These are phyloP conservation scores for Ceratoteleas bidentatus DNA, from an alignment of 1,140 invertebrate species.

Conservation along the genomic window DNA sequence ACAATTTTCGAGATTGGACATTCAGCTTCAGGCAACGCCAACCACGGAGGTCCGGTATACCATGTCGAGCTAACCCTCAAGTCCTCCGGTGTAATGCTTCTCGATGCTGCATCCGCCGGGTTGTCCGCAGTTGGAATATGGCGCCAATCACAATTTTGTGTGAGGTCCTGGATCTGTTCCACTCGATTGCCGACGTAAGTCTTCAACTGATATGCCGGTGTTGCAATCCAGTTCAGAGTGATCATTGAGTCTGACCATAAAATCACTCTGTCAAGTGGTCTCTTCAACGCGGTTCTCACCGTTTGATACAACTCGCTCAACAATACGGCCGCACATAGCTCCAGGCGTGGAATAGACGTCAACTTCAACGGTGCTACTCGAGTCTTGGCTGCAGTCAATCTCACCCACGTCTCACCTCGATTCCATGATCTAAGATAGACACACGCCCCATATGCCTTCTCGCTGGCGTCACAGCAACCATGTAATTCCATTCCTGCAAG, in stretches of 20 bases:
- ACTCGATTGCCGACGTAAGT: slow-evolving; percentile 24
- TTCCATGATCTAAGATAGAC: slow-evolving; percentile 7
- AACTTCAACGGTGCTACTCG: slow-evolving; percentile 20
- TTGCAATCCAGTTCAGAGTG: slow-evolving; percentile 21
- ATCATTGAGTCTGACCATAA: slow-evolving; percentile 46
- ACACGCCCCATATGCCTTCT: slow-evolving; percentile 26
- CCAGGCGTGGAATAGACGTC: slow-evolving; percentile 5
- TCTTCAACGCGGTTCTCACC: not conserved
- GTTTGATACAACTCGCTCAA: slow-evolving; percentile 6
- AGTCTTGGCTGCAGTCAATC: slow-evolving; percentile 10
- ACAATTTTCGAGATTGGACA: too few species aligned
- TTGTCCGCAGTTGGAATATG: slow-evolving; percentile 20
- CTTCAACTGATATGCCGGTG: not conserved
- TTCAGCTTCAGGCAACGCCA: too few species aligned
- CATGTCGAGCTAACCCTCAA: too few species aligned
- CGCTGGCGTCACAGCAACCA: slow-evolving; percentile 47
- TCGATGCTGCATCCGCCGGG: slow-evolving; percentile 30
- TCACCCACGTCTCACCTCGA: not conserved
- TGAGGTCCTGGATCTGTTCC: slow-evolving; percentile 13
- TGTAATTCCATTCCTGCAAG: slow-evolving; percentile 53
- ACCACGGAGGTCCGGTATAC: too few species aligned
- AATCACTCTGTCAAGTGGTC: not conserved
- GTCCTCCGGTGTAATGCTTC: not conserved
- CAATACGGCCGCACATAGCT: slow-evolving; percentile 14
- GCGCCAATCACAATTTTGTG: not conserved